Percentiles rank a stretch among this genome's conserved stretches.
Evolutionary conservation across 2,113 vertebrate species (phyloP).

Genomic region (Plecotus auritus): DNA sequence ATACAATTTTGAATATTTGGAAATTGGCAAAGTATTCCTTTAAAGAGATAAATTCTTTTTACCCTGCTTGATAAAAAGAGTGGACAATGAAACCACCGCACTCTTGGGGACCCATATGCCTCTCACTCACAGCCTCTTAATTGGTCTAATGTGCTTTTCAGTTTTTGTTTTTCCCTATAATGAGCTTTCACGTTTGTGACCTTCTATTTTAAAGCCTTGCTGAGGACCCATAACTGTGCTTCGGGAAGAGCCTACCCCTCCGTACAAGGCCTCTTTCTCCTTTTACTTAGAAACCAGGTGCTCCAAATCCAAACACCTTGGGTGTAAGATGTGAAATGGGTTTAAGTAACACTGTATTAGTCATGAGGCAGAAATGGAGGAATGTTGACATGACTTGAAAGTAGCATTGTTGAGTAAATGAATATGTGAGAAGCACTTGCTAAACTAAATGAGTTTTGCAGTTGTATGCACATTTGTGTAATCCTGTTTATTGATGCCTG

Average conservation of each 20-base stretch:
- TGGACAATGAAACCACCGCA: background rate
- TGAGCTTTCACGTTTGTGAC: background rate
- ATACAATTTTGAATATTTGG: background rate
- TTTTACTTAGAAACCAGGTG: slow-evolving; percentile 80
- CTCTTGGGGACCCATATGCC: background rate
- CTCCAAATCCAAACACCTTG: slow-evolving; percentile 59
- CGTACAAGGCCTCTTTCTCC: slow-evolving; percentile 45
- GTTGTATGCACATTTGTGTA: slow-evolving; percentile 76
- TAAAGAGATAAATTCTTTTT: slow-evolving; percentile 5
- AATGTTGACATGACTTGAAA: slow-evolving; percentile 80
- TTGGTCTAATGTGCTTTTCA: slow-evolving; percentile 9
- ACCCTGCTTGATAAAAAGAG: background rate
- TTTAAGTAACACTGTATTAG: slow-evolving; percentile 83
- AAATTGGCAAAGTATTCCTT: background rate
- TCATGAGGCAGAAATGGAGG: slow-evolving; percentile 79
- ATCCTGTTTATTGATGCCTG: slow-evolving; percentile 81
- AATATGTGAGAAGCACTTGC: slow-evolving; percentile 81
- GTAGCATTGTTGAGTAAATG: slow-evolving; percentile 80
- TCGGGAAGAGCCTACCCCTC: background rate
- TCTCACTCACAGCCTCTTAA: background rate
- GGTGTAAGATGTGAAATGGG: slow-evolving; percentile 71
- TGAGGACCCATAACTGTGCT: background rate
- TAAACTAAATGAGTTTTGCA: slow-evolving; percentile 79
- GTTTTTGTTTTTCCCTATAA: background rate
- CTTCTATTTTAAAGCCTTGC: slow-evolving; percentile 11